Evolutionary conservation across 2,888 invertebrate species (phyloP).

Genomic region (Nycteola revayana): DNA sequence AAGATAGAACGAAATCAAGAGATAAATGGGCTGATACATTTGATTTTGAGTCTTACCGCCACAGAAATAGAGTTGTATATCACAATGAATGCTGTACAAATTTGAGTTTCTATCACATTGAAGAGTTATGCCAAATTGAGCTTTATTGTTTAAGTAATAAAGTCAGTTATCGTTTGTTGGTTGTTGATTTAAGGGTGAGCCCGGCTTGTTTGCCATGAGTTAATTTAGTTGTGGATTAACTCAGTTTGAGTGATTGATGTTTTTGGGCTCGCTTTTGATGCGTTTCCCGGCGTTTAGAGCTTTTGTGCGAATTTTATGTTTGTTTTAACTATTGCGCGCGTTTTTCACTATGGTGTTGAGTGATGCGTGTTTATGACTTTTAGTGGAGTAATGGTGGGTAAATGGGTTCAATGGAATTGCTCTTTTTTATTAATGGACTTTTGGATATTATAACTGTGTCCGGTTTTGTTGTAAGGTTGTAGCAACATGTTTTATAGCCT

Average conservation of each 20-base stretch:
- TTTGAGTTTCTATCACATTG: neutral
- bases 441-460: no score
- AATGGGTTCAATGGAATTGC: no score
- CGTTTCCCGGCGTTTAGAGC: constrained; percentile 43
- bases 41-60: constrained; percentile 46
- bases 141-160: constrained; percentile 32
- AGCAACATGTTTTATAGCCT: no score
- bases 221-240: constrained; percentile 79
- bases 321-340: constrained; percentile 4
- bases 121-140: constrained; percentile 26
- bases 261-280: constrained; percentile 58
- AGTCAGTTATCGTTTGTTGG: constrained; percentile 39
- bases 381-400: no score
- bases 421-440: no score
- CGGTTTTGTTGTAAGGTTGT: no score
- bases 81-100: constrained; percentile 11
- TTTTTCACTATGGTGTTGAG: constrained; percentile 1
- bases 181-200: constrained; percentile 50
- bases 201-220: constrained; percentile 61
- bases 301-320: constrained; percentile 25
- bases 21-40: constrained; percentile 43
- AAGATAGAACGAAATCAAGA: constrained; percentile 65
- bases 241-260: constrained; percentile 77
- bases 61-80: constrained; percentile 33
- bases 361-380: no score